These are phyloP conservation scores for Tiliacea citrago DNA, from an alignment of 2,888 invertebrate genomes.

Conservation along the genomic window DNA sequence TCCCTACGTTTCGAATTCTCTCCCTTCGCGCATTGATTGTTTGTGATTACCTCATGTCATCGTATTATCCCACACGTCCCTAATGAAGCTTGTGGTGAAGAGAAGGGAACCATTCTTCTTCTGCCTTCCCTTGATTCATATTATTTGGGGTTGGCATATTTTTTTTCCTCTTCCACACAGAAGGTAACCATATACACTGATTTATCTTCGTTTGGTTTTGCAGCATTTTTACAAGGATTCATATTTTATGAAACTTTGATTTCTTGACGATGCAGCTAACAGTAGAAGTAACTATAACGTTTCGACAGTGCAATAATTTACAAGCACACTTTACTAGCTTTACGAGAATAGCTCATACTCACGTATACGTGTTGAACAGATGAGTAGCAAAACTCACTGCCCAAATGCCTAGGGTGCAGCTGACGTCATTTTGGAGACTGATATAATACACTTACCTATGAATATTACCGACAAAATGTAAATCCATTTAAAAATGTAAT, in stretches of 20 bases:
- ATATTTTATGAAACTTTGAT: background rate
- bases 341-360: background rate
- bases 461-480: background rate
- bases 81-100: constrained; percentile 8
- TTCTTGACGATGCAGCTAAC: background rate
- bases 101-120: background rate
- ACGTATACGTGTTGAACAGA: background rate
- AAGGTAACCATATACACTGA: background rate
- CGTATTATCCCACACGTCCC: background rate
- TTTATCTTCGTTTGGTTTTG: background rate
- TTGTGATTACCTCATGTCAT: constrained; percentile 24
- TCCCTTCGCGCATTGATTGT: constrained; percentile 21
- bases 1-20: constrained; percentile 5
- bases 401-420: too few relatives aligned
- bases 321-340: background rate
- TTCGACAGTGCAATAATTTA: background rate
- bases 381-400: too few relatives aligned
- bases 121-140: background rate
- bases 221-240: background rate
- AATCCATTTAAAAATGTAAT: background rate
- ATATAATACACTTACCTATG: background rate
- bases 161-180: background rate
- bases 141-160: background rate
- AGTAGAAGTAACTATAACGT: background rate
- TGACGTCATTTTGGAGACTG: too few relatives aligned